Evolutionary conservation across 2,113 vertebrate species (phyloP).

Genomic region (Mastomys coucha): DNA sequence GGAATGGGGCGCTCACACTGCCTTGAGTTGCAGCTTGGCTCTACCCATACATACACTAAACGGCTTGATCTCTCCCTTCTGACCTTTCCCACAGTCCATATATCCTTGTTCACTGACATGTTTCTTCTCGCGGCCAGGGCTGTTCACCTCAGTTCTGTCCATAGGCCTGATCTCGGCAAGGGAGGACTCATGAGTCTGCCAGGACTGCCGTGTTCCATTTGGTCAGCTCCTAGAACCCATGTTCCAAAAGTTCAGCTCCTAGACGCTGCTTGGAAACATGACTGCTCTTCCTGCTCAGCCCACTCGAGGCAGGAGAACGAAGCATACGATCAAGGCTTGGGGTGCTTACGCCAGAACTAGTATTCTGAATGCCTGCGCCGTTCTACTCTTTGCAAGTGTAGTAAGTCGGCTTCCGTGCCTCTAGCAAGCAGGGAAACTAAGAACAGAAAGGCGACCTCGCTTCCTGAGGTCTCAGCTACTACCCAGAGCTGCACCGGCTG

Average conservation of each 20-base stretch:
- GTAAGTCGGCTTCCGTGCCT: background rate
- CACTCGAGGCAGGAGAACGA: too few relatives aligned
- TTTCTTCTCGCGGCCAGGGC: background rate
- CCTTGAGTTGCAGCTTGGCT: background rate
- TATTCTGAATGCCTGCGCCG: background rate
- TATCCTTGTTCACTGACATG: background rate
- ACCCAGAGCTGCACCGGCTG: background rate
- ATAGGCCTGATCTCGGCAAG: background rate
- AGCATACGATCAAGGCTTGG: background rate
- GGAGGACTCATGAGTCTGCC: background rate
- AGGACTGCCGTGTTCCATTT: background rate
- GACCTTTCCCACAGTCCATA: background rate
- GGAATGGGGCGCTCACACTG: background rate
- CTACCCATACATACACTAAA: background rate
- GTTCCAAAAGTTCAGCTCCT: background rate
- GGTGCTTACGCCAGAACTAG: background rate
- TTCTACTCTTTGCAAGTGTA: background rate
- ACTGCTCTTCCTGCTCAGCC: background rate
- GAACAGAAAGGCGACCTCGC: background rate
- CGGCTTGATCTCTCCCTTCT: background rate
- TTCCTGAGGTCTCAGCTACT: background rate
- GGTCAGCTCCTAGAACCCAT: background rate
- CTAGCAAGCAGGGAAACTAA: background rate
- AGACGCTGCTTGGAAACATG: background rate
- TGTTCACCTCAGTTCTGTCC: background rate